A percentile compares a stretch with the other conserved stretches of the same genome.
Evolutionary conservation across 2,888 invertebrate species (phyloP).

Genomic region (Sarcophaga carnaria): DNA sequence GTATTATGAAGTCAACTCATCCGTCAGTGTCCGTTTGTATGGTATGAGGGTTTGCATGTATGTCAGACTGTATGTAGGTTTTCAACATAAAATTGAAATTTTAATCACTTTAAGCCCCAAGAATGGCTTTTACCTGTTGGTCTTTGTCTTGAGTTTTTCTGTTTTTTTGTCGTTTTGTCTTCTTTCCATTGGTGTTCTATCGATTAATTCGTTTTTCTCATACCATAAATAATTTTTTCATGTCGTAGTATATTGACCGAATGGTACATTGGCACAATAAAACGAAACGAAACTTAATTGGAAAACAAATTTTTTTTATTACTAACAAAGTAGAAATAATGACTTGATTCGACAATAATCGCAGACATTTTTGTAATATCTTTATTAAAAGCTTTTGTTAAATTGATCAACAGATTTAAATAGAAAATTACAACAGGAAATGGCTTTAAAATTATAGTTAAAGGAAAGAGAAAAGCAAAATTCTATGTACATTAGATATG

Average conservation of each 20-base stretch:
- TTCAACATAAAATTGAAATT: slow-evolving; percentile 76
- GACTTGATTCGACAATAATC: slow-evolving; percentile 7
- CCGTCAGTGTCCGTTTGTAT: neutral
- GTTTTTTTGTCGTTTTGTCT: neutral
- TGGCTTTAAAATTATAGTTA: neutral
- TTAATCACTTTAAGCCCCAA: slow-evolving; percentile 72
- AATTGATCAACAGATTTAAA: slow-evolving; percentile 26
- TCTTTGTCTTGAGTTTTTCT: neutral
- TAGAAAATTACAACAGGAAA: slow-evolving; percentile 43
- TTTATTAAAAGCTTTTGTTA: slow-evolving; percentile 38
- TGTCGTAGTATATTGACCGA: slow-evolving; percentile 9
- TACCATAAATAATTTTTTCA: slow-evolving; percentile 22
- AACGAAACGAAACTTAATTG: slow-evolving; percentile 1
- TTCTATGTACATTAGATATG: no score
- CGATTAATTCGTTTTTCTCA: slow-evolving; percentile 28
- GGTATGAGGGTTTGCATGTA: neutral
- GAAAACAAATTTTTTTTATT: slow-evolving; percentile 37
- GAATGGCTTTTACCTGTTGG: slow-evolving; percentile 56
- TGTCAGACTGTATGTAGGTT: slow-evolving; percentile 59
- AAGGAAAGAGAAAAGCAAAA: no score
- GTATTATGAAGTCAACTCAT: slow-evolving; percentile 12
- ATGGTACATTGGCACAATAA: neutral
- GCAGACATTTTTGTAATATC: slow-evolving; percentile 19
- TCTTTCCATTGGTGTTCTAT: neutral
- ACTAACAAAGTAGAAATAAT: slow-evolving; percentile 20